Evolutionary conservation across 2,888 invertebrate species (phyloP), one percentile per base, ranked within the genome.

Genomic region (Caenorhabditis panamensis): DNA sequence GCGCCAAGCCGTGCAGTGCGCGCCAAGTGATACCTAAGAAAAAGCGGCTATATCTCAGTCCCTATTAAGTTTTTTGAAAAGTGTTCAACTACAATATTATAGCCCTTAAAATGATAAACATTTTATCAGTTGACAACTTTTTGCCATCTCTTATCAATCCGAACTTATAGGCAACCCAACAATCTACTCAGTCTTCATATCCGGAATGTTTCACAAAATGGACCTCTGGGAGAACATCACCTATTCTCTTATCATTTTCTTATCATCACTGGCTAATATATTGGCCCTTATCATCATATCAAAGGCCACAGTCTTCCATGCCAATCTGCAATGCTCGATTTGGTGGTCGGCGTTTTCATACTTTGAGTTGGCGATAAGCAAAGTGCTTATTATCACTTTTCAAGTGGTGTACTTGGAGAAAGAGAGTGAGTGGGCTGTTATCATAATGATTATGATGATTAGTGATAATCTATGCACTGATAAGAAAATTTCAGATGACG

Each of bases 81-180:
- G 31, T 31, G 4, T 4, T 31, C 31, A 31, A 31, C 31, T 31
- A 9, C 31, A 31, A 31, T 6, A 4, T 31, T 31, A 9, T 31
- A 31, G 31, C 31, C 31, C 31, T 6, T 9, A 31, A 6, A 4
- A 9, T 9, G 5, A 4, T 31, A 6, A 31, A 31, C 31, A 31
- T 9, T 31, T 31, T 31, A 31, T 31, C 31, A 31, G 31, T 31
- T 31, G 31, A 31, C 31, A 41, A 41, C 41, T 2, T 41, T 41
- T 13, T 9, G 5, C 31, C 9, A 31, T 31, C 31, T 31, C 9
- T 31, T 22, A 13, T 20, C n/a, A 41, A 26, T 61, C 24, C 20
- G 8, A 18, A 47, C 31, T 63, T 59, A n/a, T 67, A 78, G 78
- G 66, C 18, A 64, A 78, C 26, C 78, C 78, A 0, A 78, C 71